Conservation (phyloP, 2,113 vertebrate genomes). For the Zosterops japonicus region DNA sequence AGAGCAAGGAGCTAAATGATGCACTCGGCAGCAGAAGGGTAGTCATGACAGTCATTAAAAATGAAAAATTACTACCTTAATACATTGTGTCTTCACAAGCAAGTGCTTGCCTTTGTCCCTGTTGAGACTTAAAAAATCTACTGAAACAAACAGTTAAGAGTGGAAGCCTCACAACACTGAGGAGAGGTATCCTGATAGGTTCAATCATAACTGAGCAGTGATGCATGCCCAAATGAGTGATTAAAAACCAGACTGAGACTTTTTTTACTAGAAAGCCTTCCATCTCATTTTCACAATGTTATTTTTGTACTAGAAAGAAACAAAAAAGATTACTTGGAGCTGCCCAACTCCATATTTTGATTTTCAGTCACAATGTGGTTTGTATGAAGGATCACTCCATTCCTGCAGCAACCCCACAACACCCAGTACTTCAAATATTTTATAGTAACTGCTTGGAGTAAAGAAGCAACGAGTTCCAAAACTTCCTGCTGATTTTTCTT, state of each 20-base stretch:
- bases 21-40: not conserved
- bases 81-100: not conserved
- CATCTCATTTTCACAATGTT: not conserved
- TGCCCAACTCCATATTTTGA: not conserved
- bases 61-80: slow-evolving; percentile 18
- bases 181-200: not conserved
- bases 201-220: not conserved
- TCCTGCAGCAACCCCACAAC: not conserved
- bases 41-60: slow-evolving; percentile 39
- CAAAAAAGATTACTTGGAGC: not conserved
- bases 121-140: not conserved
- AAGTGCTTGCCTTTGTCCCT: not conserved
- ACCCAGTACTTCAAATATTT: not conserved
- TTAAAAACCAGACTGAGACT: not conserved
- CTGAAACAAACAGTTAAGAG: not conserved
- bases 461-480: not conserved
- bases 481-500: not conserved
- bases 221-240: not conserved
- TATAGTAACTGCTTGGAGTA: not conserved
- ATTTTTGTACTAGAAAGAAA: not conserved
- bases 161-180: not conserved
- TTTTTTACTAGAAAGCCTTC: not conserved
- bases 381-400: not conserved
- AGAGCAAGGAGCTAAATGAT: slow-evolving; percentile 15
- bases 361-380: not conserved